Evolutionary conservation across 2,113 vertebrate species (phyloP).

Genomic region (Brachyistius frenatus): DNA sequence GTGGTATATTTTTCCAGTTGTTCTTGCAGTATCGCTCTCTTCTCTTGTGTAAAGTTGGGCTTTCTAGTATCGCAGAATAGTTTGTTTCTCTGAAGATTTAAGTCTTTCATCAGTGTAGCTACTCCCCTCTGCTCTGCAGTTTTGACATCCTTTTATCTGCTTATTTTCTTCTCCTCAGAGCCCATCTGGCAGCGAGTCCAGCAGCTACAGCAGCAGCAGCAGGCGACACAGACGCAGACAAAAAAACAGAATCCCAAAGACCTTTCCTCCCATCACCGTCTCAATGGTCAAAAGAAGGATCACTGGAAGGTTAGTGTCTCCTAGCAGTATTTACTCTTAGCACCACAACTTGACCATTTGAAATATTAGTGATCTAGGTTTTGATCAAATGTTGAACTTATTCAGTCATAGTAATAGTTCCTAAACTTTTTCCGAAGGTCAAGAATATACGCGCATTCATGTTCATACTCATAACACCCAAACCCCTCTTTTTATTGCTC

Average conservation of each 20-base stretch:
- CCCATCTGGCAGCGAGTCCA: slow-evolving; percentile 76
- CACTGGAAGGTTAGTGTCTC: slow-evolving; percentile 83
- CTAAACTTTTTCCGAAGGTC: too few species aligned
- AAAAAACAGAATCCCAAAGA: slow-evolving; percentile 82
- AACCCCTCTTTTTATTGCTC: too few species aligned
- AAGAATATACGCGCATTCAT: too few species aligned
- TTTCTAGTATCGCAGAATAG: too few species aligned
- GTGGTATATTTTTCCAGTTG: too few species aligned
- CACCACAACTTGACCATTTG: not conserved
- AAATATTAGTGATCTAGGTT: not conserved
- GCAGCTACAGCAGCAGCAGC: slow-evolving; percentile 71
- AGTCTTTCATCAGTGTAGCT: not conserved
- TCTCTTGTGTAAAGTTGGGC: too few species aligned
- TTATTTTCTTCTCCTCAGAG: slow-evolving; percentile 61
- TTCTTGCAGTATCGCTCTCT: not conserved
- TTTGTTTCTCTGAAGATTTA: too few species aligned
- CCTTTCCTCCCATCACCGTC: slow-evolving; percentile 84
- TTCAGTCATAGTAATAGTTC: too few species aligned
- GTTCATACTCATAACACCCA: too few species aligned
- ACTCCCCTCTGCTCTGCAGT: not conserved
- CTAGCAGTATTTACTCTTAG: not conserved
- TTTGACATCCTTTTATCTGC: slow-evolving; percentile 5
- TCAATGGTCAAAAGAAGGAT: slow-evolving; percentile 90
- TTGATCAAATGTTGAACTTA: not conserved
- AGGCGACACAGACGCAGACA: slow-evolving; percentile 21